Conservation (phyloP, 2,888 invertebrate species). For the Drosophila anomelani region DNA sequence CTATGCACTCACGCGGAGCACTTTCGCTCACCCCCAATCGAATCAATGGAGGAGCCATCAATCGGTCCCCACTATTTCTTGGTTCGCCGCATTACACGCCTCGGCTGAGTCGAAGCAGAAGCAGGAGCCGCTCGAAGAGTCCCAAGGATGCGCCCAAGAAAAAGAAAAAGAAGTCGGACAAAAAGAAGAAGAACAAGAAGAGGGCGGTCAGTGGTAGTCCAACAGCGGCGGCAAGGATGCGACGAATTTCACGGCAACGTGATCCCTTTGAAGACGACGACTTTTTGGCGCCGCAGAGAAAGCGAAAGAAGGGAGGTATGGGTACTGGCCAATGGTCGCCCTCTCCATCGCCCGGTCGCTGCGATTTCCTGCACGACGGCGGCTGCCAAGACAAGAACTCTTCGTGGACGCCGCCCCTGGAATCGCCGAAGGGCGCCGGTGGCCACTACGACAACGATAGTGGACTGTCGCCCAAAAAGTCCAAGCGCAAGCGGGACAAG, state of each 20-base stretch:
- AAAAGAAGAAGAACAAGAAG: conserved; percentile 78
- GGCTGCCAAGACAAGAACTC: conserved; percentile 73
- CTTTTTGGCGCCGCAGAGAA: conserved; percentile 74
- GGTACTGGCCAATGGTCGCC: conserved; percentile 75
- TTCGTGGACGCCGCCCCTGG: conserved; percentile 88
- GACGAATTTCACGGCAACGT: conserved; percentile 76
- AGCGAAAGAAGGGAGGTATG: conserved; percentile 51
- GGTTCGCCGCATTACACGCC: conserved; percentile 82
- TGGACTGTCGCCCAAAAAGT: conserved; percentile 73
- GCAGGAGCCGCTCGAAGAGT: conserved; percentile 77
- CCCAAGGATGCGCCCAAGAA: conserved; percentile 75
- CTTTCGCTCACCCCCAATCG: conserved; percentile 75
- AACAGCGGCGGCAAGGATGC: conserved; percentile 52
- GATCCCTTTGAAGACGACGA: conserved; percentile 76
- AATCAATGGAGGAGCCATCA: conserved; percentile 63
- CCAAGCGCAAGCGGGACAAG: conserved; percentile 81
- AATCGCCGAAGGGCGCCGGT: conserved; percentile 69
- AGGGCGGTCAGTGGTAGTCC: conserved; percentile 70
- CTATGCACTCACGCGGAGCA: conserved; percentile 82
- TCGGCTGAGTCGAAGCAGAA: conserved; percentile 78
- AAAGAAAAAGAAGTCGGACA: conserved; percentile 77
- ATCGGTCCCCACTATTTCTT: conserved; percentile 49
- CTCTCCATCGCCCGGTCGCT: conserved; percentile 85
- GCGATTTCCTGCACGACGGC: conserved; percentile 63
- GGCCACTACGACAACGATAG: conserved; percentile 52